Base-by-base conservation (phyloP, 2,888 invertebrate genomes). In the Papilio gigon region DNA sequence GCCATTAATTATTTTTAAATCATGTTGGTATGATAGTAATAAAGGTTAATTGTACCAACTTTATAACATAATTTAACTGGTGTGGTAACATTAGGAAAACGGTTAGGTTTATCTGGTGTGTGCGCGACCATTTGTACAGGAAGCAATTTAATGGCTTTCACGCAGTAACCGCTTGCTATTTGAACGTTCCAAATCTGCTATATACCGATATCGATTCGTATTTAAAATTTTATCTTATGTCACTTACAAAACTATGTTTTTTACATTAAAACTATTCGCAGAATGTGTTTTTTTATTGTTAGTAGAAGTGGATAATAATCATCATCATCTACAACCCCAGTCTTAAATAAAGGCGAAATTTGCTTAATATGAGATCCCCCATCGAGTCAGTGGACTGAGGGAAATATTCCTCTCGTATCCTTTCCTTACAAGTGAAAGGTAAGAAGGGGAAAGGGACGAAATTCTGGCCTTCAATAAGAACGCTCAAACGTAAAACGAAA, bases 71-170 rank as follows among this genome's bases (percentile, higher is more conserved):
- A 27, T 50, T 50, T 50, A 25, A 53, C 8, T 2, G 25, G 6
- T 30, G 27, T 27, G 60, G 40, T 42, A 61, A 42, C 25, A 61
- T 61, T 42, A 42, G 8, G n/a, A 60, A 40, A 60, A 25, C 25
- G 25, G 22, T 60, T 60, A 37, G 59, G 37, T 60, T 27, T 37
- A 22, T 60, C 40, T 40, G 11, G 37, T 37, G 60, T 60, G 60
- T 25, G 40, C 33, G 17, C 60, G 22, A 60, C 60, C 20, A 60
- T 60, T 60, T 60, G 60, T 60, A 60, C 37, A 40, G 60, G 60
- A 60, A 60, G 60, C 60, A 40, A 60, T 60, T 40, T 60, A 60
- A 60, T 60, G 14, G 25, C 60, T 37, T 60, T 60, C 60, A 60
- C 60, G 60, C 60, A 60, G 25, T 60, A 60, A 60, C 40, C 60